A percentile compares a stretch with the other conserved stretches of the same genome.
Conservation (phyloP, 92 coral and sea anemone species). For the Muricea muricata region DNA sequence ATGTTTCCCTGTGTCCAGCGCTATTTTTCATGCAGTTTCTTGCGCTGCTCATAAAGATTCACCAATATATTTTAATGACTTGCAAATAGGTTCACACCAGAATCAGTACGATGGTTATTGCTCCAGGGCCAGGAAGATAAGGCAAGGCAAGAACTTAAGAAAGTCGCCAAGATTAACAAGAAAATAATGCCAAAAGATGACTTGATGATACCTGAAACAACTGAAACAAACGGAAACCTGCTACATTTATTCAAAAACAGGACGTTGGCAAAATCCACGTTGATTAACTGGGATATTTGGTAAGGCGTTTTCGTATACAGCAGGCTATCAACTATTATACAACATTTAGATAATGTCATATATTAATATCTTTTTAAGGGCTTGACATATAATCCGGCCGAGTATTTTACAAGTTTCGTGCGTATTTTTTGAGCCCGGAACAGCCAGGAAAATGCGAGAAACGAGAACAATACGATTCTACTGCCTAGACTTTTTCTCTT, state of each 20-base stretch:
- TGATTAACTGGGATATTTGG: slow-evolving; percentile 41
- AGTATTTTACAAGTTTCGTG: too few relatives aligned
- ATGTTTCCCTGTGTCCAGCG: too few relatives aligned
- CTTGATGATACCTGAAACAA: not conserved
- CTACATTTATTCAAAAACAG: slow-evolving; percentile 2
- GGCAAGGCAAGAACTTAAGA: slow-evolving; percentile 31
- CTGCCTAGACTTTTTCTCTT: too few relatives aligned
- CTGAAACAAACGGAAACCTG: slow-evolving; percentile 5
- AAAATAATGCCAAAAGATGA: slow-evolving; percentile 15
- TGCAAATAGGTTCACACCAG: slow-evolving; percentile 30
- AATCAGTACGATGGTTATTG: slow-evolving; percentile 45
- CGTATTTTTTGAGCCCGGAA: too few relatives aligned
- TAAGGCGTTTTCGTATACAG: not conserved
- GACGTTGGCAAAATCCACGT: slow-evolving; percentile 14
- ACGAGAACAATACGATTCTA: too few relatives aligned
- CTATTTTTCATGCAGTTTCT: too few relatives aligned
- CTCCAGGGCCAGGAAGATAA: slow-evolving; percentile 6
- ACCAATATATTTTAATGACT: not conserved
- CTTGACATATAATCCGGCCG: too few relatives aligned
- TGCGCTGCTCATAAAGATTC: too few relatives aligned
- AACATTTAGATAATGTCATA: too few relatives aligned
- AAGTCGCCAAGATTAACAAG: slow-evolving; percentile 25
- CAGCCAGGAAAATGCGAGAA: too few relatives aligned
- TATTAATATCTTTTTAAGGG: too few relatives aligned
- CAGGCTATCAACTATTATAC: too few relatives aligned